Base-by-base conservation (phyloP, 2,113 vertebrate species). In the Parotia lawesii region DNA sequence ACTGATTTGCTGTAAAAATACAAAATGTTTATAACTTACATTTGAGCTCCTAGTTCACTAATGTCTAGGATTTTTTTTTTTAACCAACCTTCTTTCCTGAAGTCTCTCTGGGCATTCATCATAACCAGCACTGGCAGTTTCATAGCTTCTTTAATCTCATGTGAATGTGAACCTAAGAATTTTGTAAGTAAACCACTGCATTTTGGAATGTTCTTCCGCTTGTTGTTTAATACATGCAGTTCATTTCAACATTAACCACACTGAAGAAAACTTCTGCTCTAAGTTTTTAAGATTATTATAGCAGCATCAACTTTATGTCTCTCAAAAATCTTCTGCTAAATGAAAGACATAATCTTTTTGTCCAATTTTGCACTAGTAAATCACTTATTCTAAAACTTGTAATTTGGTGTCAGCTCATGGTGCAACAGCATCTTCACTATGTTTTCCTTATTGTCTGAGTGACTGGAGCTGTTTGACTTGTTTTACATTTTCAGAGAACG, bases 201-300 rank as follows among this genome's bases (percentile, higher is more conserved):
- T 88, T 95, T 87, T 76, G 51, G 87, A 85, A 95, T 22, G 12
- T 72, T 66, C 75, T 94, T 95, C 79, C 5, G 4, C 60, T 69
- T 91, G 21, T 29, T 86, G 62, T 91, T 83, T 71, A 78, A 54
- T 24, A 83, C 15, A 8, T 27, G 42, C 15, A 27, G 27, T n/a
- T 83, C 29, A 62, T 96, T 95, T 96, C 96, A 91, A 88, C 87
- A 97, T 27, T 57, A 87, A 85, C 89, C 91, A 90, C 76, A 80
- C 15, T 60, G 48, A 88, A 92, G 72, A 74, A 90, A 89, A 29
- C 33, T 78, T 62, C 17, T 33, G 40, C 37, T 87, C 12, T 40
- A 37, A 25, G 2, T 6, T 75, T 80, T 83, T 60, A 37, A 81
- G 9, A 56, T 40, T 61, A 65, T 14, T 71, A 1, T 17, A 83